Evolutionary conservation across 2,797 vertebrate species (phyloP), one percentile per base, ranked within the genome.

Genomic region (Sebastes aleutianus): DNA sequence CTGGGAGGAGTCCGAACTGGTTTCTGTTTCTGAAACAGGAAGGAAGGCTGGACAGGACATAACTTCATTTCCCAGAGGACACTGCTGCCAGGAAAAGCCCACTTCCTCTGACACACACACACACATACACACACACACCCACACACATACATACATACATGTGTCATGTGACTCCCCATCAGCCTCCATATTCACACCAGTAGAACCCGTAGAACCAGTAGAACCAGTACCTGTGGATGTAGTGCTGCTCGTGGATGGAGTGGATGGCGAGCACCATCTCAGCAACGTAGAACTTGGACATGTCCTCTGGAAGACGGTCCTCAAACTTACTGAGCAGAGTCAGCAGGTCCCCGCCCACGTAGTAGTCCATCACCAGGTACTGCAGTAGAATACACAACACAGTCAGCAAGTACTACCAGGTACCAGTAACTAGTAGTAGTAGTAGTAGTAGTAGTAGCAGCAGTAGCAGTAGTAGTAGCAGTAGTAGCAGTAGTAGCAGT

Each of bases 241-340:
- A 99, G 92, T 96, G 95, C 53, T 98, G 96, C 92, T 97, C 96
- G 82, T 99, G 98, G 94, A 99, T 98, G 80, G 98, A 99, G 92
- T 99, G 96, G 82, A 99, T 95, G 70, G 98, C 98, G 74, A 99
- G 93, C 56, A 99, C 98, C 98, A 99, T 99, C 92, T 99, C 98
- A 3, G 98, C 97, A 18, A 99, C 95, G 88, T 99, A 99, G 96
- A 99, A 99, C 78, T 95, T 95, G 50, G 98, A 91, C 98, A 99
- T 99, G 80, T 99, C 98, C 87, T 99, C 98, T 0, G 98, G 98
- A 32, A 99, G 97, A 16, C 97, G 96, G 84, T 99, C 98, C 91
- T 99, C 98, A 77, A 99, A 99, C 88, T 99, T 99, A 92, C 98
- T 99, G 92, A 99, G 98, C 88, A 99, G 96, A 0, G 98, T 99